Conservation (phyloP, 2,888 invertebrate species). For the Ophioninae sp. region DNA sequence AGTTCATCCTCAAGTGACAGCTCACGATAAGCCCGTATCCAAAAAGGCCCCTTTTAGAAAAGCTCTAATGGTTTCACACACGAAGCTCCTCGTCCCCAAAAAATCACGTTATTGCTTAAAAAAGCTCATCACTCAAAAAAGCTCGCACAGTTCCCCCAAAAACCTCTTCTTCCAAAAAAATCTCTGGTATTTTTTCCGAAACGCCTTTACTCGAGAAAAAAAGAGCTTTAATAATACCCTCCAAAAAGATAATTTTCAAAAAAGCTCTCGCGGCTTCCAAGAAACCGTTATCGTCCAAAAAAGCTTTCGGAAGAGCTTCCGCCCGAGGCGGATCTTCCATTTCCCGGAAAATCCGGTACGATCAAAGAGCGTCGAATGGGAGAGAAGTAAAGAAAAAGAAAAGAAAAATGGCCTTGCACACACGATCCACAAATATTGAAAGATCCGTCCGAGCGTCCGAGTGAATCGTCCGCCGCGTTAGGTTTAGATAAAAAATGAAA, state of each 20-base stretch:
- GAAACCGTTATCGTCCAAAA: background rate
- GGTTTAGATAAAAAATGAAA: constrained; percentile 14
- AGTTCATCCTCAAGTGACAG: too few species aligned
- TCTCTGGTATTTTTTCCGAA: too few species aligned
- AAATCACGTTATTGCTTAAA: too few species aligned
- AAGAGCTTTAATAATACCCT: too few species aligned
- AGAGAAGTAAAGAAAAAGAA: background rate
- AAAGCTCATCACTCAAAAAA: too few species aligned
- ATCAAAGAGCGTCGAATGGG: background rate
- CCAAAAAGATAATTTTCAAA: background rate
- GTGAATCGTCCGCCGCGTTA: background rate
- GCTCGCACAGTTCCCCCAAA: too few species aligned
- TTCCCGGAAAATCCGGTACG: background rate
- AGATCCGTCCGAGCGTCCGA: constrained; percentile 5
- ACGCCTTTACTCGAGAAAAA: too few species aligned
- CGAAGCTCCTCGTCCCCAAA: too few species aligned
- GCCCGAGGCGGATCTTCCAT: background rate
- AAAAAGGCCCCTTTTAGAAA: too few species aligned
- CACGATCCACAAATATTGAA: background rate
- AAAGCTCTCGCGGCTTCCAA: background rate
- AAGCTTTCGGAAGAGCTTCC: background rate
- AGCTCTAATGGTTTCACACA: too few species aligned
- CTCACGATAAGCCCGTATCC: too few species aligned
- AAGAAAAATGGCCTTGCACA: background rate
- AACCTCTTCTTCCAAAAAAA: too few species aligned